These are phyloP conservation scores for Aspidoscelis tigris DNA, from an alignment of 2,113 vertebrate species.

Conservation along the genomic window DNA sequence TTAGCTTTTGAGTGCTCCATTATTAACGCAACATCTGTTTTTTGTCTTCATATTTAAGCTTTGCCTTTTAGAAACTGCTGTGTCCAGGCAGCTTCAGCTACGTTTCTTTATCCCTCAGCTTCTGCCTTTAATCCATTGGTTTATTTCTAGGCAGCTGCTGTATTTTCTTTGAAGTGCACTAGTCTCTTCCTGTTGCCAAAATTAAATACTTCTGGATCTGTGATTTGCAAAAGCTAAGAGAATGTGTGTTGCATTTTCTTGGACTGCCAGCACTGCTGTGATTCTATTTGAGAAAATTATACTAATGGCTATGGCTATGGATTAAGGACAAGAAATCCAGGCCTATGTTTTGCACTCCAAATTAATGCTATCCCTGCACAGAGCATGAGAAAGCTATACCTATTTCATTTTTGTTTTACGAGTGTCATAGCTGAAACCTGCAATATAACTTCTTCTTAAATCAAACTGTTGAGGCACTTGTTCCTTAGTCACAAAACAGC, in stretches of 20 bases:
- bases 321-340: not conserved
- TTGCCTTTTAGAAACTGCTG: conserved; percentile 32
- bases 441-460: conserved; percentile 5
- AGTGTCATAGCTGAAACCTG: not conserved
- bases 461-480: not conserved
- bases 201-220: conserved; percentile 52
- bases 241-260: conserved; percentile 14
- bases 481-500: not conserved
- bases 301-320: not conserved
- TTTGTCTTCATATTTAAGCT: not conserved
- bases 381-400: not conserved
- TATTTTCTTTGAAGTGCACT: conserved; percentile 37
- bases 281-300: conserved; percentile 30
- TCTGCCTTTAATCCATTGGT: conserved; percentile 28
- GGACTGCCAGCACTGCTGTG: conserved; percentile 1
- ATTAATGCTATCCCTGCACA: not conserved
- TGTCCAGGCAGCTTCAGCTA: conserved; percentile 29
- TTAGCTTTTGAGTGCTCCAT: conserved; percentile 15
- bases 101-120: conserved; percentile 23
- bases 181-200: conserved; percentile 42
- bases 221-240: conserved; percentile 44
- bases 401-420: not conserved
- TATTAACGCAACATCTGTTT: conserved; percentile 6
- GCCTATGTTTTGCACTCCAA: not conserved
- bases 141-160: conserved; percentile 47